Evolutionary conservation across 2,113 vertebrate genomes (phyloP).

Genomic region (Sinocyclocheilus rhinocerous): DNA sequence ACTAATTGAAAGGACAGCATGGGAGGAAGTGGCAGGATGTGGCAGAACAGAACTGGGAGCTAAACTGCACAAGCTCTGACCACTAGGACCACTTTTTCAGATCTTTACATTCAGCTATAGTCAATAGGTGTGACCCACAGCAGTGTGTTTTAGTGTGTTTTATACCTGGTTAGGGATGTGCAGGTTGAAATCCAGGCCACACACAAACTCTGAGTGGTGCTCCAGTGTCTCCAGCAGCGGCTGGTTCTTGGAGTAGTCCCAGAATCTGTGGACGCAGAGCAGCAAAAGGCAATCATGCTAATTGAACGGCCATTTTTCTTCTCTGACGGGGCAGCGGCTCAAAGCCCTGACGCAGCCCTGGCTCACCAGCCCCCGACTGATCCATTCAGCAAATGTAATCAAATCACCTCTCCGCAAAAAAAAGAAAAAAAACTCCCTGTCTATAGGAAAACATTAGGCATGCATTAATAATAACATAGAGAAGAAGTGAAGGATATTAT

Average conservation of each 20-base stretch:
- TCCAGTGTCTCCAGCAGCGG: slow-evolving; percentile 88
- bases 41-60: neutral
- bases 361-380: slow-evolving; percentile 72
- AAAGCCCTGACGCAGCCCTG: slow-evolving; percentile 80
- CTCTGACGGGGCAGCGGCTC: slow-evolving; percentile 40
- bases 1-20: neutral
- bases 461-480: slow-evolving; percentile 60
- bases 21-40: neutral
- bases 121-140: neutral
- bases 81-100: neutral
- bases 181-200: slow-evolving; percentile 94
- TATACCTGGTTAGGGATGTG: slow-evolving; percentile 88
- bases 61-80: neutral
- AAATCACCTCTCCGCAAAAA: slow-evolving; percentile 75
- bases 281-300: slow-evolving; percentile 76
- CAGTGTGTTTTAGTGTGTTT: slow-evolving; percentile 32
- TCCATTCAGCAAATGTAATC: slow-evolving; percentile 82
- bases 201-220: slow-evolving; percentile 97
- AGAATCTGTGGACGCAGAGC: slow-evolving; percentile 83
- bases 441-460: slow-evolving; percentile 72
- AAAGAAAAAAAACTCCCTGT: slow-evolving; percentile 57
- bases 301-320: slow-evolving; percentile 77
- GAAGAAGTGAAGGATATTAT: slow-evolving; percentile 41
- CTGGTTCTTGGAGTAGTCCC: slow-evolving; percentile 84
- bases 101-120: neutral